These are phyloP conservation scores for Eupeodes luniger DNA, from an alignment of 2,888 invertebrate species.

Conservation along the genomic window DNA sequence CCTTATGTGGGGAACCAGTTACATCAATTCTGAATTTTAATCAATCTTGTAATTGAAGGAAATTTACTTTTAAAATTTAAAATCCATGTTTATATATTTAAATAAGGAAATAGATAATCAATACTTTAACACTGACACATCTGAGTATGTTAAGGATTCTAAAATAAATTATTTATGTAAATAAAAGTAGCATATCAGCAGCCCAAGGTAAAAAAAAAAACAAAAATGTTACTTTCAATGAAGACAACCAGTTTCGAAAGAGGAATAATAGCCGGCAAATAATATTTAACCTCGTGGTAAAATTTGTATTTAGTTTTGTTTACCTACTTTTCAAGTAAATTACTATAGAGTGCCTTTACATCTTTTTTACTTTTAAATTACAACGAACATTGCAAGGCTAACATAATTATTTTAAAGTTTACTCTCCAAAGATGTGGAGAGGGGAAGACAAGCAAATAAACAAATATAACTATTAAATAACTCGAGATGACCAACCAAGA, in stretches of 20 bases:
- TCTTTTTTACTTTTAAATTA: conserved; percentile 9
- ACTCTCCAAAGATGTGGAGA: not conserved
- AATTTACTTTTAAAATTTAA: too few species aligned
- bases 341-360: not conserved
- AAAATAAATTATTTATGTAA: not conserved
- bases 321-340: conserved; percentile 2
- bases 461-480: conserved; percentile 14
- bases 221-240: not conserved
- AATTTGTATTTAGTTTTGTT: not conserved
- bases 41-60: too few species aligned
- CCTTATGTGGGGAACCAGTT: too few species aligned
- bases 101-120: too few species aligned
- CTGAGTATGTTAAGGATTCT: not conserved
- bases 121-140: not conserved
- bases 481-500: conserved; percentile 8
- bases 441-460: not conserved
- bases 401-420: conserved; percentile 15
- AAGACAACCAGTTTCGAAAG: conserved; percentile 17
- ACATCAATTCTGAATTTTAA: too few species aligned
- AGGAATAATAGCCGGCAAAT: conserved; percentile 2
- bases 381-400: conserved; percentile 5
- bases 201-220: not conserved
- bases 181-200: not conserved
- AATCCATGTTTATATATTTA: too few species aligned
- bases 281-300: conserved; percentile 11